These are phyloP conservation scores for Equus przewalskii DNA, from an alignment of 2,113 vertebrate species.

Conservation along the genomic window DNA sequence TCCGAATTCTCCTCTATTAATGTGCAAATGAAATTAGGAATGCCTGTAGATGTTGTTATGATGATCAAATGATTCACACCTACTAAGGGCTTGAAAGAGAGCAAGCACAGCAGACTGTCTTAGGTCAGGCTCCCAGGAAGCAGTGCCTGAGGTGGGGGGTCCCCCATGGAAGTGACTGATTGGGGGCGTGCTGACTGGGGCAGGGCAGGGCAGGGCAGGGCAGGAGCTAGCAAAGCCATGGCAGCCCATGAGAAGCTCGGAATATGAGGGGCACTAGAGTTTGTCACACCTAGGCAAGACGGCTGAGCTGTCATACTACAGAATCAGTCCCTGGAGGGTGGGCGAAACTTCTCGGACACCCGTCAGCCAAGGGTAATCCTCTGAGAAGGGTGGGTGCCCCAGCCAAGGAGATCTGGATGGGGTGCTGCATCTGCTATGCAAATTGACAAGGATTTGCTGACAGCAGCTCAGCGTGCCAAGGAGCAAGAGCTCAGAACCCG, in stretches of 20 bases:
- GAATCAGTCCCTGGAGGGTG: not conserved
- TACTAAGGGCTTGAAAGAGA: not conserved
- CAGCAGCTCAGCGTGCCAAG: not conserved
- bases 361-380: not conserved
- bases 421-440: not conserved
- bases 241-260: not conserved
- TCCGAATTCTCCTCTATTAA: not conserved
- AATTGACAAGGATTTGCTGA: not conserved
- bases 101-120: not conserved
- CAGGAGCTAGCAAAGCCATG: not conserved
- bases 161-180: not conserved
- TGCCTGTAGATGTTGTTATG: not conserved
- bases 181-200: not conserved
- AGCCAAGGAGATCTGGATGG: not conserved
- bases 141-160: not conserved
- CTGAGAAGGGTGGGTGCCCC: not conserved
- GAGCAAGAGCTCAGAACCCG: not conserved
- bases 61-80: not conserved
- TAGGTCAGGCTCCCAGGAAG: not conserved
- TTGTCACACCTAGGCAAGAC: not conserved
- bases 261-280: not conserved
- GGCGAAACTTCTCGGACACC: not conserved
- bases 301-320: not conserved
- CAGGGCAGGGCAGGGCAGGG: not conserved
- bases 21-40: not conserved